These are phyloP conservation scores for Celastrina argiolus DNA, from an alignment of 2,888 invertebrate species.

Conservation along the genomic window DNA sequence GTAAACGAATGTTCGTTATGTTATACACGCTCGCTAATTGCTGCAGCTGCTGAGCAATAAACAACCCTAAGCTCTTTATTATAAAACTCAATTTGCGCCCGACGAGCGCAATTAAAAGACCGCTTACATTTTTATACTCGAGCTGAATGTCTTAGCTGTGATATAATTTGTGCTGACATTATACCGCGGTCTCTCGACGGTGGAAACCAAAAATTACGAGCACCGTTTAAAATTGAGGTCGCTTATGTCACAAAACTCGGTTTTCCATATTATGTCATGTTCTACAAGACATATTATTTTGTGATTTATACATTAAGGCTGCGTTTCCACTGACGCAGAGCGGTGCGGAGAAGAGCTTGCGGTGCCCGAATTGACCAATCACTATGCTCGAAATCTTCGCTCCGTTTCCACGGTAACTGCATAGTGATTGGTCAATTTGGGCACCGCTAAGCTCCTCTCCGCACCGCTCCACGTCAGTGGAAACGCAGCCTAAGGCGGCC, in stretches of 20 bases:
- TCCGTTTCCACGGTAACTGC: too few species aligned
- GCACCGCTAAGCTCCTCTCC: too few species aligned
- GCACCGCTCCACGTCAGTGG: too few species aligned
- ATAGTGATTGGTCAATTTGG: too few species aligned
- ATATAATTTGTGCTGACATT: constrained; percentile 1
- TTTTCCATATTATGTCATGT: not conserved
- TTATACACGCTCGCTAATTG: constrained; percentile 1
- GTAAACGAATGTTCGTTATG: constrained; percentile 7
- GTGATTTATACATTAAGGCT: not conserved
- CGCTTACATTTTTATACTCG: constrained; percentile 5
- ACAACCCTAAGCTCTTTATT: not conserved
- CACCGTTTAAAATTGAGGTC: not conserved
- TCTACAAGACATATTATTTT: not conserved
- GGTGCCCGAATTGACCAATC: too few species aligned
- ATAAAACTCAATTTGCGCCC: not conserved
- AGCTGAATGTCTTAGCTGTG: not conserved
- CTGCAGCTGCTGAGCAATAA: not conserved
- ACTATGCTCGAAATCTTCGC: too few species aligned
- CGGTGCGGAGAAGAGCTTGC: too few species aligned
- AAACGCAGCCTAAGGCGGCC: too few species aligned
- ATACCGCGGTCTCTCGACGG: not conserved
- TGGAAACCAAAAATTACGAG: not conserved
- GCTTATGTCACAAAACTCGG: not conserved
- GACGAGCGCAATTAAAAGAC: not conserved
- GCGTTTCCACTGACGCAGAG: too few species aligned